Base-by-base conservation (phyloP, 2,888 invertebrate genomes). In the Alcis repandata region DNA sequence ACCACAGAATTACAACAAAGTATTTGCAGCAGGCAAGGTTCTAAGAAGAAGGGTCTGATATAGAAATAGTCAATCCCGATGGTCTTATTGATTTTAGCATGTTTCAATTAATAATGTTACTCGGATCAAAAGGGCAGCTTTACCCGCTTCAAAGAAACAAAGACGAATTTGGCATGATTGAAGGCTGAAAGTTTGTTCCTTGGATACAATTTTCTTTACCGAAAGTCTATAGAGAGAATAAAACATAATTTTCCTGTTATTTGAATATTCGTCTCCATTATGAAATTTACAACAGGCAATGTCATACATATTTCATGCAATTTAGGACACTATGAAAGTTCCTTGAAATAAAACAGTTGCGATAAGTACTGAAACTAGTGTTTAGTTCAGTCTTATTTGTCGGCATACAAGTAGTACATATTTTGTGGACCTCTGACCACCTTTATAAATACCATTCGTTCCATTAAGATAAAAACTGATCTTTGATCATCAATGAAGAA, bases 101-200 rank as follows among this genome's bases (percentile, higher is more conserved):
- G 10, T 41, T 15, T 45, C 45, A 45, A 45, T 45, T 45, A 45
- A 17, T 17, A 10, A 19, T 20, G 10, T 45, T 45, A 11, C 11
- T 20, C 9, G 10, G 45, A 45, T 45, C 20, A 45, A 45, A n/a
- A 45, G 45, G 20, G 45, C 10, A 3, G 19, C 4, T 11, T 45
- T 20, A 10, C 17, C 32, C n/a, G 13, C 17, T 49, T 49, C 15
- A 15, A 17, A 49, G 49, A 17, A 49, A 33, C 49, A 49, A 43
- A 43, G 43, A 19, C 19, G 10, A 17, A 9, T 43, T 19, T 19
- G 43, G 43, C 17, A 10, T 6, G 19, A 43, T 43, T 43, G 9
- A 17, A 17, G 10, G 19, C 19, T 19, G 3, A 43, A 43, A 17
- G 17, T 9, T 19, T 43, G 9, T 9, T n/a, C 43, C 9, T 43